Base-by-base conservation (phyloP, 2,113 vertebrate species). In the Nettapus auritus region DNA sequence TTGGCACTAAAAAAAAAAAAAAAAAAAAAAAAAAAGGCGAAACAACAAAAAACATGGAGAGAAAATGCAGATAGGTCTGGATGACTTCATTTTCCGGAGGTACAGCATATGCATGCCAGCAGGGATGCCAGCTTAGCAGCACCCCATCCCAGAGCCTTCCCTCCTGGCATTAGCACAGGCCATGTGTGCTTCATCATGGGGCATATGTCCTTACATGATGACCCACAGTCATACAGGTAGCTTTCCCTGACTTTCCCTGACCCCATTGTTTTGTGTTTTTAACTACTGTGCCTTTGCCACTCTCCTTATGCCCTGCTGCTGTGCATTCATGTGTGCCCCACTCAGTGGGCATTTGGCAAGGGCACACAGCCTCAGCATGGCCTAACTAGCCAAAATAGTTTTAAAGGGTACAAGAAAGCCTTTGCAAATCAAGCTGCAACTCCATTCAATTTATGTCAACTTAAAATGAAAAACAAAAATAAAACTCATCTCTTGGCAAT, bases 121-220 rank as follows among this genome's bases (percentile, higher is more conserved):
- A 15, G 1, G 9, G 10, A 5, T 4, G 28, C 50, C 0, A 2
- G 22, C 33, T 59, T 3, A 5, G 36, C 42, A 59, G 63, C 48
- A 38, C 36, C 48, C 40, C 26, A 69, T 48, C 34, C 34, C 55
- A 34, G 53, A 73, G 22, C 11, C 75, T 1, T 0, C 33, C 33
- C 46, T 26, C 22, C 14, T 15, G 23, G 33, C 12, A 33, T 20
- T 20, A 33, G 28, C 0, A 0, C 28, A 59, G 60, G 53, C n/a
- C 62, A 22, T 50, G 23, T 3, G 1, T 40, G 76, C 20, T 33
- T 40, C 18, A 48, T 21, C 2, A 0, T 4, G 29, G n/a, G 62
- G 25, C 34, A 74, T 28, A 33, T 6, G 15, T 10, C 48, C 57
- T 57, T 79, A 40, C 23, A 28, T 5, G 21, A 13, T 48, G 42